Conservation (phyloP, 1,140 invertebrate species). For the Bombus sylvicola region DNA sequence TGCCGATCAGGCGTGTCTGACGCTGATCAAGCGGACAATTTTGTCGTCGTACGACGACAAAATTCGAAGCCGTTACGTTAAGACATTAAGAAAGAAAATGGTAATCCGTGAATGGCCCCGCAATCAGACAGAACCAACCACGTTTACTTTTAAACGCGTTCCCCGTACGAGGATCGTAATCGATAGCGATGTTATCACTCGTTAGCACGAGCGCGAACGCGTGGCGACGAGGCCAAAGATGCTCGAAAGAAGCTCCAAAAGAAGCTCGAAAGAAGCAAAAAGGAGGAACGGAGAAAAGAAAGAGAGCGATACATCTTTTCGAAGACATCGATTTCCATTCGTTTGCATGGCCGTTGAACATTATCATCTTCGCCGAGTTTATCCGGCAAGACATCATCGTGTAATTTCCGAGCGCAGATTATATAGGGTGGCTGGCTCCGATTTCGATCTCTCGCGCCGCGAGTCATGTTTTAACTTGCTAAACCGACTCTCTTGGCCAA, state of each 20-base stretch:
- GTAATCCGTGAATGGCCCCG: not conserved
- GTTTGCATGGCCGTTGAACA: slow-evolving; percentile 44
- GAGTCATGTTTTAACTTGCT: slow-evolving; percentile 45
- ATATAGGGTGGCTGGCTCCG: slow-evolving; percentile 25
- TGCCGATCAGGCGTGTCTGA: slow-evolving; percentile 2
- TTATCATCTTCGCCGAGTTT: slow-evolving; percentile 37
- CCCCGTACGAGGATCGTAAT: slow-evolving; percentile 22
- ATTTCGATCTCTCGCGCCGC: slow-evolving; percentile 53
- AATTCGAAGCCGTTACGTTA: not conserved
- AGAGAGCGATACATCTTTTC: not conserved
- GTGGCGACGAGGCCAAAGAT: not conserved
- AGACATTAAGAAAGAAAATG: slow-evolving; percentile 11
- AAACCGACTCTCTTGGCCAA: slow-evolving; percentile 24
- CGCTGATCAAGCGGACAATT: not conserved
- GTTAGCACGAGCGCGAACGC: not conserved
- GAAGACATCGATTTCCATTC: slow-evolving; percentile 35
- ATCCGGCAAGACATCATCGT: slow-evolving; percentile 36
- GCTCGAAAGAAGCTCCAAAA: not conserved
- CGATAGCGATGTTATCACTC: slow-evolving; percentile 26
- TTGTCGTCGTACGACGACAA: not conserved
- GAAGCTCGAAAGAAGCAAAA: not conserved
- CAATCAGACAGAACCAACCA: not conserved
- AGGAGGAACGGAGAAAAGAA: not conserved
- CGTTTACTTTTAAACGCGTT: not conserved
- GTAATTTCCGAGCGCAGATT: slow-evolving; percentile 45